A percentile compares a stretch with the other conserved stretches of the same genome.
Conservation (phyloP, 2,888 invertebrate genomes). For the Nephrotoma flavescens region DNA sequence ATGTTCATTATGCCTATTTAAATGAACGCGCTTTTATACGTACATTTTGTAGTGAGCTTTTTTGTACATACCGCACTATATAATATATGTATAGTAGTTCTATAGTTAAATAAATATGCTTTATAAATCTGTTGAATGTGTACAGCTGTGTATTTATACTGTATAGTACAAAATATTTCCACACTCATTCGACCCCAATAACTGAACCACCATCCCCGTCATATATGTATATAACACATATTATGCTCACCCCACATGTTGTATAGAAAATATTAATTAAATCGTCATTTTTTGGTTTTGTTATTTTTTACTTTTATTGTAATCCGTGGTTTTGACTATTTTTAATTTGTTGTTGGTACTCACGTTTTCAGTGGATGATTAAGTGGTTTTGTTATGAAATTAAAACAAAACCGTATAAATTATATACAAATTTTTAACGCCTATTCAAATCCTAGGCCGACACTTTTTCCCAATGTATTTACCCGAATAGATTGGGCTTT, state of each 20-base stretch:
- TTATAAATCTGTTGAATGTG: not conserved
- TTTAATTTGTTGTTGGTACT: not conserved
- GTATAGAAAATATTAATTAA: not conserved
- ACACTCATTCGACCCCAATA: not conserved
- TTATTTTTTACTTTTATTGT: not conserved
- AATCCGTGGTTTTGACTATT: not conserved
- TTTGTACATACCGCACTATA: not conserved
- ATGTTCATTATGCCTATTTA: not conserved
- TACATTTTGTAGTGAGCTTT: not conserved
- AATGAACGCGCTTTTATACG: not conserved
- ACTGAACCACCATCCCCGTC: not conserved
- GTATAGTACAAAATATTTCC: not conserved
- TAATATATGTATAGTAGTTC: not conserved
- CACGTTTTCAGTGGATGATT: not conserved
- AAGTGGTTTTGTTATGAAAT: not conserved
- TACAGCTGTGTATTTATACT: not conserved
- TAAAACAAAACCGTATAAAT: not conserved
- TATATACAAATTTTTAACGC: not conserved
- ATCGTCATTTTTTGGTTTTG: not conserved
- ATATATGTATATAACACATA: not conserved
- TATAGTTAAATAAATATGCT: not conserved
- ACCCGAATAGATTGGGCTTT: too few relatives aligned
- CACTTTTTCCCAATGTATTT: too few relatives aligned
- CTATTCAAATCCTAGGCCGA: too few relatives aligned
- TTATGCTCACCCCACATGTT: not conserved